Evolutionary conservation across 2,797 vertebrate species (phyloP), one percentile per base, ranked within the genome.

Genomic region (Karalla daura): DNA sequence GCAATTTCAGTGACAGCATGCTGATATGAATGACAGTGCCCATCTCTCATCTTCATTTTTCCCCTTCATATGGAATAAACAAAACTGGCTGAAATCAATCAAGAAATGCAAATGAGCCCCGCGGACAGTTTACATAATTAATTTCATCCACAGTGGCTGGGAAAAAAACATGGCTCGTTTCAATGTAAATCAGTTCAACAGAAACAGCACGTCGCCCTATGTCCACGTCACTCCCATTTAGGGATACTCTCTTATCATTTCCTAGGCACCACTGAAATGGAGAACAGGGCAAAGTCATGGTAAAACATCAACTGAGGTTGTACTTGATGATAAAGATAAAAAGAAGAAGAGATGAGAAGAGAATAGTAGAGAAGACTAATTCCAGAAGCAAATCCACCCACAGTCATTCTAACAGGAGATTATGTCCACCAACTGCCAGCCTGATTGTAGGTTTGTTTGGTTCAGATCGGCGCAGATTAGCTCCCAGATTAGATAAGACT

Each of bases 91-190:
- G 10, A 86, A 88, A 91, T 87, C 84, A 85, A 87, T 89, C 81
- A 87, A 55, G 65, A 78, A 80, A 88, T 91, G 88, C 86, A 89
- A 89, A 91, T 84, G 73, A 78, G 59, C 43, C 44, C 30, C 0
- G 8, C 37, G 72, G 74, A 85, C 59, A 65, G 81, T 77, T 87
- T 83, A 84, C 68, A 83, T 81, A 82, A 90, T 86, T 86, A 66
- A 88, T 86, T 88, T 69, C 39, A 63, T 70, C 65, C 68, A 79
- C 74, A 88, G 83, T 59, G 82, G 50, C 45, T 23, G 18, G 36
- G 73, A 70, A 78, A 43, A 84, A 47, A 84, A 76, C 50, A 76
- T 23, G 43, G 25, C 73, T 76, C 69, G 74, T 84, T 88, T 83
- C 60, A 65, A 83, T 82, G 58, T 76, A 64, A 85, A 74, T 84